These are phyloP conservation scores for Dreissena polymorpha DNA, from an alignment of 1,140 invertebrate genomes.

Conservation along the genomic window DNA sequence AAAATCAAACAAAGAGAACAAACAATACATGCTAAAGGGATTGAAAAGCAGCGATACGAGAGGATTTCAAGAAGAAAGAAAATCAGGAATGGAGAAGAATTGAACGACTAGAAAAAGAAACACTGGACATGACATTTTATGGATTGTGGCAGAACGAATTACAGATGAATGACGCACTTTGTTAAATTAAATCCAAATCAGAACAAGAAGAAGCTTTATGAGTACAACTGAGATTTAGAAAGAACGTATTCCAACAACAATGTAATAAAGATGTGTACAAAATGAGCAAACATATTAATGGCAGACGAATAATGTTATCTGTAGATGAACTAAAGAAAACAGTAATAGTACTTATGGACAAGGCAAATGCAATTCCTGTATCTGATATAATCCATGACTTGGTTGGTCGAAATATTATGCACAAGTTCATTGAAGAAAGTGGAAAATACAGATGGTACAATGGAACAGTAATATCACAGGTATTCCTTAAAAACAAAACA, in stretches of 20 bases:
- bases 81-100: conserved; percentile 1
- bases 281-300: conserved; percentile 3
- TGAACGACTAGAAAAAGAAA: conserved; percentile 10
- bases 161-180: neutral
- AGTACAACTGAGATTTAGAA: too few relatives aligned
- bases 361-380: neutral
- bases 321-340: conserved; percentile 24
- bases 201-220: too few relatives aligned
- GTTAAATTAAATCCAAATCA: conserved; percentile 5
- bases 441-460: too few relatives aligned
- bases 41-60: conserved; percentile 17
- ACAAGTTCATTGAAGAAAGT: too few relatives aligned
- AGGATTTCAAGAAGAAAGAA: conserved; percentile 13
- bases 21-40: neutral
- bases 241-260: too few relatives aligned
- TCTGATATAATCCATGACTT: neutral
- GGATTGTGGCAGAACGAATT: conserved; percentile 21
- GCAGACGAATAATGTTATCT: neutral
- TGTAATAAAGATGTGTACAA: neutral
- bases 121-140: conserved; percentile 15
- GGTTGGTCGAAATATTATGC: too few relatives aligned
- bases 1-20: conserved; percentile 21
- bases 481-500: too few relatives aligned
- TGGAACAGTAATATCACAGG: too few relatives aligned
- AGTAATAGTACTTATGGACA: conserved; percentile 13